phyloP scores from a whole-genome alignment of 2,888 invertebrate species.

The Ornithoptera alexandrae region DNA sequence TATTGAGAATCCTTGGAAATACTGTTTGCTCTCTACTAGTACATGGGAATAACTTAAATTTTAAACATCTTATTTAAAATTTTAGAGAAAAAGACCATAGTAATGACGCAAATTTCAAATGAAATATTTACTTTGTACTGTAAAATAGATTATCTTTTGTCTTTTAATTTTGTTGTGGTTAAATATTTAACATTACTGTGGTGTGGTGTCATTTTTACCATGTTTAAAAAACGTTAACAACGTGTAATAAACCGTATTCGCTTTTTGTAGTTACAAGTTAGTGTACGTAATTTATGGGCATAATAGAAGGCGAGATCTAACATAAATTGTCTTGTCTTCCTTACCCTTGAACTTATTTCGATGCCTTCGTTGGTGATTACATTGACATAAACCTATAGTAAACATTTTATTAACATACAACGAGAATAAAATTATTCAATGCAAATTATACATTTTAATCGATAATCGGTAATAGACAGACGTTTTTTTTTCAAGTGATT shows the following conservation, averaged over 20 bases:
- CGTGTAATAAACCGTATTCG: slow-evolving; percentile 31
- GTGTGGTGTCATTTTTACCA: slow-evolving; percentile 9
- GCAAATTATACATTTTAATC: neutral
- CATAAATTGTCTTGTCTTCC: slow-evolving; percentile 53
- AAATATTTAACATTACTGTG: neutral
- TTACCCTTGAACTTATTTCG: slow-evolving; percentile 51
- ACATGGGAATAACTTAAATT: neutral
- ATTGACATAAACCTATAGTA: slow-evolving; percentile 38
- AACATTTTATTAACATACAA: neutral
- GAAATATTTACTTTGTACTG: neutral
- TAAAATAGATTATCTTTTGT: neutral
- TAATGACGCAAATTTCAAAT: neutral
- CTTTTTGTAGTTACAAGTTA: slow-evolving; percentile 37
- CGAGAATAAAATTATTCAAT: neutral
- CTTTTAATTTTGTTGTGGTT: neutral
- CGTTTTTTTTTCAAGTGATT: neutral
- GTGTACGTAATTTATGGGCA: slow-evolving; percentile 59
- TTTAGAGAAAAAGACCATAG: neutral
- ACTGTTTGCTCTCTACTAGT: neutral
- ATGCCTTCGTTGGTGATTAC: slow-evolving; percentile 44
- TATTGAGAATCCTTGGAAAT: slow-evolving; percentile 5
- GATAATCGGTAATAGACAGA: neutral
- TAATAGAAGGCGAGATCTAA: slow-evolving; percentile 52
- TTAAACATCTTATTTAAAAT: neutral
- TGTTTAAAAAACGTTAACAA: slow-evolving; percentile 28